Evolutionary conservation across 2,113 vertebrate species (phyloP).

Genomic region (Micromys minutus): DNA sequence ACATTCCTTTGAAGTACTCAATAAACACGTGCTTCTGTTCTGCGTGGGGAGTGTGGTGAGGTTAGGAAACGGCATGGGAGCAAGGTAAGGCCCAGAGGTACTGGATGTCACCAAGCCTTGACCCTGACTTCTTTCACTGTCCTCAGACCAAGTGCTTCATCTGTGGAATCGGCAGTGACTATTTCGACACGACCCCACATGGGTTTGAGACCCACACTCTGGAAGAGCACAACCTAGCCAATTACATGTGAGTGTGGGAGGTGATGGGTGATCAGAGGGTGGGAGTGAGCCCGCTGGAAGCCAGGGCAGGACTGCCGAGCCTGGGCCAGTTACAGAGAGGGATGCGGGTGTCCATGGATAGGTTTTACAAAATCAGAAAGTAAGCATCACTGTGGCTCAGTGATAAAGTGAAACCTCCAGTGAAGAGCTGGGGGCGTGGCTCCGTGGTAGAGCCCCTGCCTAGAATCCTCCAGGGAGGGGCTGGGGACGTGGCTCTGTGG

Average conservation of each 20-base stretch:
- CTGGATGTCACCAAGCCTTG: background rate
- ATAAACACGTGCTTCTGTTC: background rate
- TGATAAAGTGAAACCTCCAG: too few relatives aligned
- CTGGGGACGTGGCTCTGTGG: background rate
- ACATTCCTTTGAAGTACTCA: background rate
- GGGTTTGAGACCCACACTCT: constrained; percentile 95
- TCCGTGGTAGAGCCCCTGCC: too few relatives aligned
- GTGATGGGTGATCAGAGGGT: background rate
- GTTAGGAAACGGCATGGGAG: background rate
- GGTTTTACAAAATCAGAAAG: background rate
- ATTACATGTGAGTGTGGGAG: constrained; percentile 86
- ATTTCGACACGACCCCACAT: constrained; percentile 95
- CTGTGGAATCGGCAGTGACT: constrained; percentile 95
- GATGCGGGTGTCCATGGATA: background rate
- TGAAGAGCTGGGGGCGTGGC: too few relatives aligned
- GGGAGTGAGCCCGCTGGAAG: background rate
- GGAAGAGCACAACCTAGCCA: constrained; percentile 95
- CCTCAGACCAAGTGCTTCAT: constrained; percentile 95
- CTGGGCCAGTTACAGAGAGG: background rate
- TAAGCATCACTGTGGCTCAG: background rate
- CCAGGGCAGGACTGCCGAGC: rapidly evolving
- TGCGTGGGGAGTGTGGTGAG: background rate
- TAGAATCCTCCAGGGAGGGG: background rate
- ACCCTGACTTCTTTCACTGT: background rate
- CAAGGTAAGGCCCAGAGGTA: background rate